Conservation (phyloP, 1,140 invertebrate genomes). For the Druon quercuslanigerum region DNA sequence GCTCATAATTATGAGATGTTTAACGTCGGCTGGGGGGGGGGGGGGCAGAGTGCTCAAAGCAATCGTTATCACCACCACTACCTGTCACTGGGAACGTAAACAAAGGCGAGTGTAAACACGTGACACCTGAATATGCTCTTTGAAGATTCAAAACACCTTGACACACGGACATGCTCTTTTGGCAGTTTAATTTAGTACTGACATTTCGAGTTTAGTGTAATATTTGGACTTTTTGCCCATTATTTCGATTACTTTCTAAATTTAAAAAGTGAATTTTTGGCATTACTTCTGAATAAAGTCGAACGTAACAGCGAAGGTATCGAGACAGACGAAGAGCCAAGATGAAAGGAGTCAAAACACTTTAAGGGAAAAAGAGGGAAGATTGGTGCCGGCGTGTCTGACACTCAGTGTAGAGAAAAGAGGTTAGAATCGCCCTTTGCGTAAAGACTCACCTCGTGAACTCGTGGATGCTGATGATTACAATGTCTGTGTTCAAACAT, state of each 20-base stretch:
- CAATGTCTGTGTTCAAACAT: conserved; percentile 74
- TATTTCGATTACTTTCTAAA: not conserved
- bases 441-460: conserved; percentile 74
- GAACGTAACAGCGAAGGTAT: not conserved
- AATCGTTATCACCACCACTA: not conserved
- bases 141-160: too few relatives aligned
- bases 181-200: too few relatives aligned
- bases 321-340: not conserved
- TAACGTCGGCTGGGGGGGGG: not conserved
- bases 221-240: not conserved
- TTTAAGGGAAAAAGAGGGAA: conserved; percentile 8
- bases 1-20: not conserved
- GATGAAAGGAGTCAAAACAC: not conserved
- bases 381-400: conserved; percentile 19
- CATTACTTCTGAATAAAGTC: not conserved
- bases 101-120: too few relatives aligned
- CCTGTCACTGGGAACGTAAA: too few relatives aligned
- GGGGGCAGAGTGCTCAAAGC: not conserved
- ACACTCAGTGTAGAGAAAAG: not conserved
- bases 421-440: conserved; percentile 37
- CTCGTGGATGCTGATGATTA: conserved; percentile 75
- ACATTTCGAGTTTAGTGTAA: too few relatives aligned
- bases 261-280: not conserved
- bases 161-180: too few relatives aligned
- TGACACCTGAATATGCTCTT: too few relatives aligned